These are phyloP conservation scores for Phylloscopus collybita DNA, from an alignment of 2,797 vertebrate genomes.

Conservation along the genomic window DNA sequence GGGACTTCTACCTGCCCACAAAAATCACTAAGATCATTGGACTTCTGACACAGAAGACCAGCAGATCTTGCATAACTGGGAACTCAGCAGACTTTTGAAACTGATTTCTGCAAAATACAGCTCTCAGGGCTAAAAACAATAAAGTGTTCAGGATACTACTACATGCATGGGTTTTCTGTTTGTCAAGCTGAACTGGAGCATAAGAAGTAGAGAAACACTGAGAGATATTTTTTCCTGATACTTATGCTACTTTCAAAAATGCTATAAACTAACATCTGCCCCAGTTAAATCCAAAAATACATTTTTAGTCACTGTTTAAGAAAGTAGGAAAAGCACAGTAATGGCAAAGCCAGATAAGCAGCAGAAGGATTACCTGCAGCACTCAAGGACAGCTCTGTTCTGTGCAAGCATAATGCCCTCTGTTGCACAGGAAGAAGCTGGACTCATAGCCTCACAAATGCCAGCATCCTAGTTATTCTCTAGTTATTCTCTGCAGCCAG, in stretches of 20 bases:
- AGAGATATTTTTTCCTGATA: neutral
- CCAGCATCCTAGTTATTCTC: neutral
- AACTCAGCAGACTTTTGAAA: neutral
- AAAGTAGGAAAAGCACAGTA: neutral
- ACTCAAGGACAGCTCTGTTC: neutral
- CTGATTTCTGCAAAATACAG: neutral
- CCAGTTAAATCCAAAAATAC: neutral
- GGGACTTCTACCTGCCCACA: neutral
- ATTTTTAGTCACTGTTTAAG: neutral
- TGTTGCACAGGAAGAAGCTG: neutral
- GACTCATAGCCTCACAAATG: neutral
- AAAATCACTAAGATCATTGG: neutral
- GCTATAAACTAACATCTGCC: neutral
- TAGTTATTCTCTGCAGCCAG: neutral
- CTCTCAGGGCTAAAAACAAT: neutral
- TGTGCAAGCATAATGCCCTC: neutral
- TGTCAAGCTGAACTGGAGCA: neutral
- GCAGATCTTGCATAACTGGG: neutral
- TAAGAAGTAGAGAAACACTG: neutral
- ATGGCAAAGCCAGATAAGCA: neutral
- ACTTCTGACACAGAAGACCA: neutral
- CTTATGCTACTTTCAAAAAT: neutral
- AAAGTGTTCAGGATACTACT: neutral
- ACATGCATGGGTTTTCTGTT: neutral
- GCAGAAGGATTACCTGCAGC: neutral